A percentile compares a stretch with the other conserved stretches of the same genome.
These are phyloP conservation scores for Crambe crambe DNA, from an alignment of 37 sponge, comb jelly and placozoan genomes.

Conservation along the genomic window DNA sequence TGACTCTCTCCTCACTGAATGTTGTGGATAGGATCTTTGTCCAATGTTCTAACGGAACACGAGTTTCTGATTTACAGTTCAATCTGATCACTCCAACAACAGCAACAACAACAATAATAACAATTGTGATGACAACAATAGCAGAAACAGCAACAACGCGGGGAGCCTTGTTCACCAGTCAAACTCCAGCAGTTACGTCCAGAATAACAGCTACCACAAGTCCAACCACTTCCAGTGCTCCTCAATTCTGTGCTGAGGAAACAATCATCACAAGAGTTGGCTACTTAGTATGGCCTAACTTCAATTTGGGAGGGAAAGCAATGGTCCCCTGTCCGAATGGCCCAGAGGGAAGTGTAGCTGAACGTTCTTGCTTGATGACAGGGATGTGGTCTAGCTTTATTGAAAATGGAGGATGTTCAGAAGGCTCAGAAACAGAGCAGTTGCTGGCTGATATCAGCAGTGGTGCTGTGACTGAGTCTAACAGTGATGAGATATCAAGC, in stretches of 20 bases:
- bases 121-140: slow-evolving; percentile 1
- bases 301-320: background rate
- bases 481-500: background rate
- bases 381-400: slow-evolving; percentile 2
- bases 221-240: background rate
- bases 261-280: background rate
- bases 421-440: background rate
- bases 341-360: slow-evolving; percentile 9
- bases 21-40: slow-evolving; percentile 1
- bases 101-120: background rate
- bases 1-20: background rate
- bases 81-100: background rate
- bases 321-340: slow-evolving; percentile 23
- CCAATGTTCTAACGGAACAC: slow-evolving; percentile 7
- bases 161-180: background rate
- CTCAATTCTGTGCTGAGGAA: background rate
- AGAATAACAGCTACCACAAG: background rate
- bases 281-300: slow-evolving; percentile 13
- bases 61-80: background rate
- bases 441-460: background rate
- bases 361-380: background rate
- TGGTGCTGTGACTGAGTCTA: background rate
- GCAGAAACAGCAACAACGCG: background rate
- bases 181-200: no score
- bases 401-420: slow-evolving; percentile 1